Conservation (phyloP, 2,797 vertebrate genomes). For the Ctenochaetus hawaiiensis region DNA sequence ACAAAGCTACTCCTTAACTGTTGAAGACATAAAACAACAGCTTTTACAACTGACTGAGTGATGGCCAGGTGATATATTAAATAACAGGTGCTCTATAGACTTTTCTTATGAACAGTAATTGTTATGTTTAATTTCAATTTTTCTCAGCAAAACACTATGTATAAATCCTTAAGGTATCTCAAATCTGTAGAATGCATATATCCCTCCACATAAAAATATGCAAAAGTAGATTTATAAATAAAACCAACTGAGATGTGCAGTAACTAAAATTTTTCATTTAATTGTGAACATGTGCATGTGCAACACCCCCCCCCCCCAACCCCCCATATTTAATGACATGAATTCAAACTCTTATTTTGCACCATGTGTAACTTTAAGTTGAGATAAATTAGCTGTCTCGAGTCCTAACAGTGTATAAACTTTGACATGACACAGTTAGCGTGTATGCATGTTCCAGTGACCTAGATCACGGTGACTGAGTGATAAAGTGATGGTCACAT, state of each 20-base stretch:
- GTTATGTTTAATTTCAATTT: too few species aligned
- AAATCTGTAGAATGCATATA: background rate
- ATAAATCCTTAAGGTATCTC: background rate
- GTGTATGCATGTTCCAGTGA: background rate
- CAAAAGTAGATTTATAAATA: background rate
- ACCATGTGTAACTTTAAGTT: too few species aligned
- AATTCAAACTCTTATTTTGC: too few species aligned
- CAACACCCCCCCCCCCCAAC: too few species aligned
- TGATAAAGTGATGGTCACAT: background rate
- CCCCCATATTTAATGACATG: too few species aligned
- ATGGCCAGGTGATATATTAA: background rate
- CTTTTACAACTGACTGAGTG: background rate
- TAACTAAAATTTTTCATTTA: background rate
- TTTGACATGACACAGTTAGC: background rate
- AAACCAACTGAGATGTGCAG: background rate
- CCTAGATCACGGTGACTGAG: too few species aligned
- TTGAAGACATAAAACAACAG: background rate
- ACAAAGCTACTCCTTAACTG: too few species aligned
- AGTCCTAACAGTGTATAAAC: background rate
- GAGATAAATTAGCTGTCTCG: background rate
- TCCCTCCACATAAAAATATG: too few species aligned
- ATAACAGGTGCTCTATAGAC: too few species aligned
- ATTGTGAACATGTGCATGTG: background rate
- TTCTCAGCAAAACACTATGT: too few species aligned
- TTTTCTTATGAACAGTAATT: too few species aligned